These are phyloP conservation scores for Lepidochitona cinerea DNA, from an alignment of 2,888 invertebrate species.

Conservation along the genomic window DNA sequence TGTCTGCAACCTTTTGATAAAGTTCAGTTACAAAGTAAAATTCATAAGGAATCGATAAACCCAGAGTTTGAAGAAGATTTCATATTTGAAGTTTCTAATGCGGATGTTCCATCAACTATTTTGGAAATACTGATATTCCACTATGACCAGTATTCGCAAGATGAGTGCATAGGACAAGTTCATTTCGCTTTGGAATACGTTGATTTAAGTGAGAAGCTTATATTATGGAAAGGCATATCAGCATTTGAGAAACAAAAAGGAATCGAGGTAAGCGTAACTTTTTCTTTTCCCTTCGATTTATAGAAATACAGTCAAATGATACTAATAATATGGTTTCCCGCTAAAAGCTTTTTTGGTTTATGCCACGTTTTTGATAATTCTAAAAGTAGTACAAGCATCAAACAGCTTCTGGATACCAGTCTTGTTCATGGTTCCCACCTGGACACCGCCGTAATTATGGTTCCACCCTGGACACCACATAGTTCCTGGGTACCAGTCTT, in stretches of 20 bases:
- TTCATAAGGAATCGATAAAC: slow-evolving; percentile 78
- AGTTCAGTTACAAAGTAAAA: slow-evolving; percentile 64
- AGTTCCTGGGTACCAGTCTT: too few species aligned
- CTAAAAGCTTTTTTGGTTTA: too few species aligned
- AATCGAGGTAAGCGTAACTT: slow-evolving; percentile 35
- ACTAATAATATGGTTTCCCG: too few species aligned
- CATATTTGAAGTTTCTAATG: slow-evolving; percentile 76
- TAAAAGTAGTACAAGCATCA: too few species aligned
- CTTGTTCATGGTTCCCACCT: too few species aligned
- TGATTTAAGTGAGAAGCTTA: slow-evolving; percentile 75
- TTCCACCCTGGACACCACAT: too few species aligned
- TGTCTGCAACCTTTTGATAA: slow-evolving; percentile 89
- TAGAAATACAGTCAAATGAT: too few species aligned
- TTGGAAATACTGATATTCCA: slow-evolving; percentile 78
- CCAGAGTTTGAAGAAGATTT: slow-evolving; percentile 81
- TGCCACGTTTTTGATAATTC: too few species aligned
- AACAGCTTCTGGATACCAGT: too few species aligned
- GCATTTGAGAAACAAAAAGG: slow-evolving; percentile 48
- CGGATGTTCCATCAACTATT: slow-evolving; percentile 73
- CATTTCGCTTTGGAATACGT: slow-evolving; percentile 75
- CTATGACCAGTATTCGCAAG: slow-evolving; percentile 77
- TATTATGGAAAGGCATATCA: slow-evolving; percentile 75
- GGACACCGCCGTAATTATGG: too few species aligned
- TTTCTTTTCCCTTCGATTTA: too few species aligned
- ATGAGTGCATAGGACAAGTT: slow-evolving; percentile 78